These are phyloP conservation scores for Pachyuromys duprasi DNA, from an alignment of 2,797 vertebrate genomes.

Conservation along the genomic window DNA sequence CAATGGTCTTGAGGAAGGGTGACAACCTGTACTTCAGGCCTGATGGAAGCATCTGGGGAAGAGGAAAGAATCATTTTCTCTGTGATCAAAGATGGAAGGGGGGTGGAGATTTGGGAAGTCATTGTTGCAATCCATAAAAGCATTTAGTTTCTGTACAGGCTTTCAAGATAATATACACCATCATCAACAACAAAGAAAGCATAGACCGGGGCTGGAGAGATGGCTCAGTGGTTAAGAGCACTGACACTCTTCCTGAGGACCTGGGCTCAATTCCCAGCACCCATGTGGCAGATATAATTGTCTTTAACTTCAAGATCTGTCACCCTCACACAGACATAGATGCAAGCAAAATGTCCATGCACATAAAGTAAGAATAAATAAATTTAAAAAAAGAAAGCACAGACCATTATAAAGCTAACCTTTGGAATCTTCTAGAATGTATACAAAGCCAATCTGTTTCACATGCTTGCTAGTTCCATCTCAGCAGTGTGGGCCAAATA, in stretches of 20 bases:
- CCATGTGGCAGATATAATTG: too few relatives aligned
- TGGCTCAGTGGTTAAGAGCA: too few relatives aligned
- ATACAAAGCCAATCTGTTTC: background rate
- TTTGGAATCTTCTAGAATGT: conserved; percentile 18
- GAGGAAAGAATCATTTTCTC: background rate
- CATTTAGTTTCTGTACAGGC: background rate
- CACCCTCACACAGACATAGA: too few relatives aligned
- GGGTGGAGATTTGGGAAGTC: background rate
- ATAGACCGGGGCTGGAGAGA: too few relatives aligned
- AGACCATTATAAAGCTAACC: background rate
- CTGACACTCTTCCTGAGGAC: too few relatives aligned
- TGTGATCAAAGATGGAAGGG: background rate
- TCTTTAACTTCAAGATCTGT: too few relatives aligned
- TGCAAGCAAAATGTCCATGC: too few relatives aligned
- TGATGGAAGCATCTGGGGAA: background rate
- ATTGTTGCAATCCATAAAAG: background rate
- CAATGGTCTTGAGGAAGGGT: background rate
- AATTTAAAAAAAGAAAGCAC: background rate
- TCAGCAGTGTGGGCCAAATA: background rate
- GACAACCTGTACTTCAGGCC: background rate
- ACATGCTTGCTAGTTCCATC: background rate
- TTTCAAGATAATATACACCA: background rate
- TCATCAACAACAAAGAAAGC: background rate
- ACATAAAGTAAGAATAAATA: too few relatives aligned
- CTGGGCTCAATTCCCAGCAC: too few relatives aligned